Conservation (phyloP, 2,113 vertebrate species). For the Embiotoca jacksoni region DNA sequence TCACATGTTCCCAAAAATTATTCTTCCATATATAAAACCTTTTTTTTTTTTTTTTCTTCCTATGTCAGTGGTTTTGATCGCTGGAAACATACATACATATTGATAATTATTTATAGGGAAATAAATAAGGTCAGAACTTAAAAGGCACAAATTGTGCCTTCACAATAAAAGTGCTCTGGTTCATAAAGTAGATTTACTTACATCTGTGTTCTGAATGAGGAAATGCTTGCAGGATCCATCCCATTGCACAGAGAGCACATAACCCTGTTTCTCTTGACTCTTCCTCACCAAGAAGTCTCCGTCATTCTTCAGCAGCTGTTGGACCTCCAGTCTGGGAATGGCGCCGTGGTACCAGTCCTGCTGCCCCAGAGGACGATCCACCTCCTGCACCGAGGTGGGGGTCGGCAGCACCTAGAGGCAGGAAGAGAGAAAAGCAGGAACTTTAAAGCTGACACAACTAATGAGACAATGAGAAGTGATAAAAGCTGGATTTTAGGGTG, state of each 20-base stretch:
- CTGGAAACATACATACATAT: background rate
- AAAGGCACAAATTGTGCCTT: constrained; percentile 1
- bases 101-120: constrained; percentile 1
- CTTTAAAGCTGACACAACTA: constrained; percentile 33
- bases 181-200: constrained; percentile 79
- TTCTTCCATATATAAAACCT: too few species aligned
- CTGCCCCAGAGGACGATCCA: constrained; percentile 91
- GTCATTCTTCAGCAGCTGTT: constrained; percentile 85
- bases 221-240: constrained; percentile 91
- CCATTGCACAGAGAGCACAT: constrained; percentile 94
- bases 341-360: constrained; percentile 98
- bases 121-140: constrained; percentile 28
- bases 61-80: background rate
- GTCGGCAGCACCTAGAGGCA: constrained; percentile 85
- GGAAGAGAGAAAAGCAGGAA: constrained; percentile 24
- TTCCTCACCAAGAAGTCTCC: constrained; percentile 96
- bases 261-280: constrained; percentile 96
- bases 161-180: background rate
- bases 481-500: constrained; percentile 10
- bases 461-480: constrained; percentile 34
- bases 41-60: too few species aligned
- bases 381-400: constrained; percentile 79
- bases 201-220: constrained; percentile 91
- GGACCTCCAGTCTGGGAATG: constrained; percentile 90
- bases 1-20: too few species aligned